Evolutionary conservation across 2,797 vertebrate genomes (phyloP).

Genomic region (Carcharodon carcharias): DNA sequence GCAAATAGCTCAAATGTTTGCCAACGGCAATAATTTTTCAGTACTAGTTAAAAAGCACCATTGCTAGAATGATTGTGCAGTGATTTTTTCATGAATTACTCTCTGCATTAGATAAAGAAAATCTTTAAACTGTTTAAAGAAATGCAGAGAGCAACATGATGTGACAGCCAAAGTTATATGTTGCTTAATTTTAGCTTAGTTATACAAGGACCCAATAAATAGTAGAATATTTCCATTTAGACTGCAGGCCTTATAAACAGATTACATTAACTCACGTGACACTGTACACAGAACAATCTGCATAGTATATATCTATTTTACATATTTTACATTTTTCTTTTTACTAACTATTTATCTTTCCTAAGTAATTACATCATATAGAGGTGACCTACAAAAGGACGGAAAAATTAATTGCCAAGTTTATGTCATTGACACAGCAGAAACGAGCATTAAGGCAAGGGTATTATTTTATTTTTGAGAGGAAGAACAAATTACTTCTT

Average conservation of each 20-base stretch:
- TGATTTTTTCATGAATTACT: not conserved
- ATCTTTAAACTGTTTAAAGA: not conserved
- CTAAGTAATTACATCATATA: not conserved
- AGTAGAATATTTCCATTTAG: not conserved
- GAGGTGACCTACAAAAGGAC: not conserved
- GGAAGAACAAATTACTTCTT: not conserved
- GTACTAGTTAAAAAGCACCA: not conserved
- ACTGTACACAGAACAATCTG: conserved; percentile 30
- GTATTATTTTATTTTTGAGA: not conserved
- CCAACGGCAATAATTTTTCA: not conserved
- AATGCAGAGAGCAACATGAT: not conserved
- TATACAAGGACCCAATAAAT: not conserved
- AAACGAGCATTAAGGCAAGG: not conserved
- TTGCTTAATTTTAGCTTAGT: not conserved
- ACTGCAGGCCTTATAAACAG: not conserved
- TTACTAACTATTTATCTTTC: not conserved
- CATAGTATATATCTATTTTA: not conserved
- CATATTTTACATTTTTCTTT: not conserved
- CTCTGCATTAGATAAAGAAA: not conserved
- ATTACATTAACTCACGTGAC: conserved; percentile 38
- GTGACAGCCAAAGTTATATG: not conserved
- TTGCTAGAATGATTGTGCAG: not conserved
- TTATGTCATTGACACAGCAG: not conserved
- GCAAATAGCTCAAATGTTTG: not conserved
- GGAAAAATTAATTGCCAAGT: not conserved